Conservation (phyloP, 2,113 vertebrate species). For the Phylloscopus trochilus region DNA sequence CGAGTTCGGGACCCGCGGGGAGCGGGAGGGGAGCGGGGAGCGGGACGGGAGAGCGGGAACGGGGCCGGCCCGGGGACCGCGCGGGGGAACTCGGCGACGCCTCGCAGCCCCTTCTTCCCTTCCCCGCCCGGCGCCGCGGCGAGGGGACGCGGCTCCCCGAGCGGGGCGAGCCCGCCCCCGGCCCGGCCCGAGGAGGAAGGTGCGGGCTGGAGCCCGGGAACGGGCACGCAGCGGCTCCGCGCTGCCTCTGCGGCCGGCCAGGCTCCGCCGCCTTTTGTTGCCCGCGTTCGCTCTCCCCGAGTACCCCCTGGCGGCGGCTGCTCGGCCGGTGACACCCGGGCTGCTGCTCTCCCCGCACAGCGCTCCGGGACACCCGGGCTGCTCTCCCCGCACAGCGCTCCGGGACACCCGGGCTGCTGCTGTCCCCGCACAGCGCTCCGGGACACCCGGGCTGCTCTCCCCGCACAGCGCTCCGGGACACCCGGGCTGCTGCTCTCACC, state of each 20-base stretch:
- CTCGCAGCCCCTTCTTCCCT: not conserved
- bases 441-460: not conserved
- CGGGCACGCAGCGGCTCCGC: not conserved
- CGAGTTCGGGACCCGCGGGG: not conserved
- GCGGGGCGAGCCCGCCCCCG: not conserved
- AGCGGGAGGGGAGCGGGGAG: not conserved
- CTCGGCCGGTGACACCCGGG: not conserved
- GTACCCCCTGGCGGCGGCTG: slow-evolving; percentile 57
- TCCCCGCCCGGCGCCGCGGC: not conserved
- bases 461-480: not conserved
- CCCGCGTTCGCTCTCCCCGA: slow-evolving; percentile 21
- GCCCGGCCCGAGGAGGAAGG: not conserved
- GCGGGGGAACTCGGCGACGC: not conserved
- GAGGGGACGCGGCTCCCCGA: not conserved
- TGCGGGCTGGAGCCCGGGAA: not conserved
- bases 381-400: not conserved
- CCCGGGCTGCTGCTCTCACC: not conserved
- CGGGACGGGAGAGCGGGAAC: no score
- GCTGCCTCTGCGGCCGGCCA: not conserved
- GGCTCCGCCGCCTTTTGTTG: not conserved
- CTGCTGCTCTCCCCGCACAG: not conserved
- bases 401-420: not conserved
- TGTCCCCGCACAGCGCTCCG: not conserved
- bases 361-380: not conserved
- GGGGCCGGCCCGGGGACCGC: not conserved